phyloP scores from a whole-genome alignment of 30 jellyfish, hydroid and myxozoan genomes.

The Cassiopea xamachana region DNA sequence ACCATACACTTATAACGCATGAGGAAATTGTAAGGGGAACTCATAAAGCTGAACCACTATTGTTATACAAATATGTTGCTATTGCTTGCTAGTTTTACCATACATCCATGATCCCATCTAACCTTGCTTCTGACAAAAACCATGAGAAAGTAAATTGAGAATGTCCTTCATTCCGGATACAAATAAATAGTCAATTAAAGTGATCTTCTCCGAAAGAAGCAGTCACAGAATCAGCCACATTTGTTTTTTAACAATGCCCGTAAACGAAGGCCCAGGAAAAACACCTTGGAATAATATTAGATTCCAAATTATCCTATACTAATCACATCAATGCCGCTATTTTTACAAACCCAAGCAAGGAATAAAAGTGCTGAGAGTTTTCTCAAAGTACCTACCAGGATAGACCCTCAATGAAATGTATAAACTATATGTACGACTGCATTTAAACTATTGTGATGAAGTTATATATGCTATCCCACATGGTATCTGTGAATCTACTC shows the following conservation, averaged over 20 bases:
- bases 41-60: no score
- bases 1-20: no score
- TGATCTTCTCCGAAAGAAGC: conserved; percentile 8
- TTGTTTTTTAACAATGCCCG: neutral
- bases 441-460: neutral
- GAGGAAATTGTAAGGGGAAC: no score
- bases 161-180: neutral
- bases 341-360: conserved; percentile 19
- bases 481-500: neutral
- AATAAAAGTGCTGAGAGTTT: conserved; percentile 2
- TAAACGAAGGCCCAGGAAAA: neutral
- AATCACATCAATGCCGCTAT: no score
- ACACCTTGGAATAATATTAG: conserved; percentile 15
- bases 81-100: neutral
- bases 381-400: conserved; percentile 10
- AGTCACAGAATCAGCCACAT: neutral
- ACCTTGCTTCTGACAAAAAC: neutral
- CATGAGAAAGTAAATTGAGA: neutral
- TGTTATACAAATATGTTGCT: no score
- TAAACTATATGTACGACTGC: neutral
- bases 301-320: neutral
- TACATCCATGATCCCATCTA: neutral
- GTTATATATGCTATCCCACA: neutral
- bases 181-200: neutral
- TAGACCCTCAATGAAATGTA: neutral